A percentile compares a stretch with the other conserved stretches of the same genome.
Evolutionary conservation across 2,888 invertebrate genomes (phyloP).

Genomic region (Melanostoma scalare): DNA sequence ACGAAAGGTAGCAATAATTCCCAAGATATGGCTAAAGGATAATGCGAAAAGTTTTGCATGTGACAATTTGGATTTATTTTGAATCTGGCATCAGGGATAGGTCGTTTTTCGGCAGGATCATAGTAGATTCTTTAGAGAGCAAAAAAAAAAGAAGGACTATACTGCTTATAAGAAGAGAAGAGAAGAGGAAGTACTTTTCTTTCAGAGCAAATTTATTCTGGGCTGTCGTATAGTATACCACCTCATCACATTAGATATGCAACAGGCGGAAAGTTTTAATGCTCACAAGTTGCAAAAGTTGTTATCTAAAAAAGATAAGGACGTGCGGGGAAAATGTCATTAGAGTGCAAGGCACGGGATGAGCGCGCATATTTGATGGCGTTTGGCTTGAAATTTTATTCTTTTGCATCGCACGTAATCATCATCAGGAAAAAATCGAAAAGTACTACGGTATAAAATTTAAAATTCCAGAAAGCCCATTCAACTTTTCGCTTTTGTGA

Average conservation of each 20-base stretch:
- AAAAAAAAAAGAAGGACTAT: conserved; percentile 8
- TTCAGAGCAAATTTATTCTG: conserved; percentile 25
- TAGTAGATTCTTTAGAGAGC: conserved; percentile 25
- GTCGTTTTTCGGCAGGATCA: conserved; percentile 29
- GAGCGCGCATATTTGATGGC: conserved; percentile 6
- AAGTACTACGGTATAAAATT: conserved; percentile 9
- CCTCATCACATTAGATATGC: conserved; percentile 66
- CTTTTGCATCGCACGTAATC: conserved; percentile 55
- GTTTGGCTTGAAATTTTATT: conserved; percentile 49
- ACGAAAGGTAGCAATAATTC: conserved; percentile 47
- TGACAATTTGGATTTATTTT: conserved; percentile 58
- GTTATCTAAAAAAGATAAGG: conserved; percentile 33
- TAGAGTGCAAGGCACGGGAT: conserved; percentile 17
- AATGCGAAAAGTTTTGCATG: conserved; percentile 69
- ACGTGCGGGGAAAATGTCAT: conserved; percentile 13
- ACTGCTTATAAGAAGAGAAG: background rate
- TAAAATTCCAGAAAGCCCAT: conserved; percentile 25
- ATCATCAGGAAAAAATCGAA: conserved; percentile 47
- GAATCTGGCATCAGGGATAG: conserved; percentile 32
- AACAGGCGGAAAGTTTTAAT: conserved; percentile 70
- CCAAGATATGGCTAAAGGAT: conserved; percentile 49
- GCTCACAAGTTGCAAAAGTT: conserved; percentile 60
- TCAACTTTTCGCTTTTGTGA: conserved; percentile 12
- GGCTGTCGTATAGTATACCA: conserved; percentile 12
- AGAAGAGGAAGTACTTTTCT: conserved; percentile 34